These are phyloP conservation scores for Catharus bicknelli DNA, from an alignment of 2,113 vertebrate genomes.

Conservation along the genomic window DNA sequence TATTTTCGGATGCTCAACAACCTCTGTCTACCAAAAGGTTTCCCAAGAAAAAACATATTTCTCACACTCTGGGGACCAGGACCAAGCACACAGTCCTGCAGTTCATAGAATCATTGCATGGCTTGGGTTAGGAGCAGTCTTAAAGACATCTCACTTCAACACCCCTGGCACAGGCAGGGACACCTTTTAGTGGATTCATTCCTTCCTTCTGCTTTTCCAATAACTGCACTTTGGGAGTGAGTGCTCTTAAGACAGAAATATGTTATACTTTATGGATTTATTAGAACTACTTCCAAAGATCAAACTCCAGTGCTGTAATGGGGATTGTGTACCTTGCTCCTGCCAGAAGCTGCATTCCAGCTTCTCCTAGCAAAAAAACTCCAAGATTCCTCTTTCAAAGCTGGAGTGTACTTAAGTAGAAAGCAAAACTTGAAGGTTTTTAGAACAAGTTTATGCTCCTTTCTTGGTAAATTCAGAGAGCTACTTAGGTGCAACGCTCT, in stretches of 20 bases:
- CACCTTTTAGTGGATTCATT: neutral
- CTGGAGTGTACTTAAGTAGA: neutral
- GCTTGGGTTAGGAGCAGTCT: rapidly evolving
- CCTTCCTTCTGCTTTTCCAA: neutral
- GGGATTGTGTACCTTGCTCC: rapidly evolving
- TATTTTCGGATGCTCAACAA: neutral
- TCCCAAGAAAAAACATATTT: neutral
- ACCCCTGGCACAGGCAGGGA: neutral
- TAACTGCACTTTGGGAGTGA: neutral
- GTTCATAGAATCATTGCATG: neutral
- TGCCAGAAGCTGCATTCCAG: neutral
- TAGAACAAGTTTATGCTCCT: neutral
- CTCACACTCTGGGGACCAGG: neutral
- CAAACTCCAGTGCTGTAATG: neutral
- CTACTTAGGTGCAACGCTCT: neutral
- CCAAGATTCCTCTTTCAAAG: neutral
- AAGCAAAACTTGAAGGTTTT: neutral
- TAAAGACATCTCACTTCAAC: neutral
- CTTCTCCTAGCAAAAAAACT: rapidly evolving
- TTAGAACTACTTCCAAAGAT: neutral
- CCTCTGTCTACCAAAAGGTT: neutral
- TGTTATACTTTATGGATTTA: neutral
- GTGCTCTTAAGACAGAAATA: neutral
- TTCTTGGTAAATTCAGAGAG: neutral
- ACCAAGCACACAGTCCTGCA: neutral